These are phyloP conservation scores for Nematolebias whitei DNA, from an alignment of 2,113 vertebrate species.

Conservation along the genomic window DNA sequence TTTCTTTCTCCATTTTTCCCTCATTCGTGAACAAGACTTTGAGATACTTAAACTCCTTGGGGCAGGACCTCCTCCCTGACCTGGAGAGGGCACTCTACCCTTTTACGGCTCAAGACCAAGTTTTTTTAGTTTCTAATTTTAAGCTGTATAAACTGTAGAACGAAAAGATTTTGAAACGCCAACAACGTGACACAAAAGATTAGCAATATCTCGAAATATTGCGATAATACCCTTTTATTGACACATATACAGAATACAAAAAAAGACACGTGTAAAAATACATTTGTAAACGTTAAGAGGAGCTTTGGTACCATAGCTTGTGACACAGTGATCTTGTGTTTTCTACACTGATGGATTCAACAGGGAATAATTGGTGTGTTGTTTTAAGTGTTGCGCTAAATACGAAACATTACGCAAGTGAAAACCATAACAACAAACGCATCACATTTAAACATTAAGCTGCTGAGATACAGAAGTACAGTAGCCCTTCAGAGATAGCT, in stretches of 20 bases:
- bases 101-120: no score
- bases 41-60: no score
- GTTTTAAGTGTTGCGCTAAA: slow-evolving; percentile 28
- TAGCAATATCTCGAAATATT: background rate
- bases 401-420: slow-evolving; percentile 32
- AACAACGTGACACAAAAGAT: slow-evolving; percentile 4
- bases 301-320: slow-evolving; percentile 83
- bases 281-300: slow-evolving; percentile 79
- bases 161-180: background rate
- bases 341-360: slow-evolving; percentile 40
- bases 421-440: slow-evolving; percentile 39
- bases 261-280: slow-evolving; percentile 79
- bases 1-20: no score
- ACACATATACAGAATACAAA: slow-evolving; percentile 72
- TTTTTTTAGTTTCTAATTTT: background rate
- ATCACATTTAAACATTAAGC: slow-evolving; percentile 25
- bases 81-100: no score
- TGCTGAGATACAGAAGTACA: slow-evolving; percentile 26
- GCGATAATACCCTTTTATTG: slow-evolving; percentile 73
- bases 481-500: slow-evolving; percentile 40
- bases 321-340: slow-evolving; percentile 69
- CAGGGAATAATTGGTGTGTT: slow-evolving; percentile 28
- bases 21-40: no score
- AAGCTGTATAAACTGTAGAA: background rate
- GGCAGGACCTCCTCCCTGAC: no score